Percentiles rank a stretch among this genome's conserved stretches.
Evolutionary conservation across 2,797 vertebrate genomes (phyloP).

Genomic region (Loris lydekkerianus): DNA sequence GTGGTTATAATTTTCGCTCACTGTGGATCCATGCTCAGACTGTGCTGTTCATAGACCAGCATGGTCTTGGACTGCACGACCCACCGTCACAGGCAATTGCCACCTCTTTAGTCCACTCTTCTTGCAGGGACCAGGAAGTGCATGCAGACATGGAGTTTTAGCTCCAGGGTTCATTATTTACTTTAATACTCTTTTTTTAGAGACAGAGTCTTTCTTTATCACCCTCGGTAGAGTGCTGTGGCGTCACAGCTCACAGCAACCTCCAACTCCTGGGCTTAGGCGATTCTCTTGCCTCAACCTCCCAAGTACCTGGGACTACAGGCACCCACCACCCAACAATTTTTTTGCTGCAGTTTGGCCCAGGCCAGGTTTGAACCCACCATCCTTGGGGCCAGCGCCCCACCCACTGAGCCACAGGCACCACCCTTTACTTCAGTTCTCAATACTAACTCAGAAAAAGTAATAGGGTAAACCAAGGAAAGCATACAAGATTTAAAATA

Average conservation of each 20-base stretch:
- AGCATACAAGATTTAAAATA: background rate
- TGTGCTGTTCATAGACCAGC: background rate
- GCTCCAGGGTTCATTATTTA: background rate
- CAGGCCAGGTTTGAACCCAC: too few species aligned
- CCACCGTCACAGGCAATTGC: background rate
- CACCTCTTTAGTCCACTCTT: background rate
- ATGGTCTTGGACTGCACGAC: background rate
- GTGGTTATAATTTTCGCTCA: background rate
- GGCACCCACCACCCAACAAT: too few species aligned
- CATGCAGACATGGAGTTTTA: background rate
- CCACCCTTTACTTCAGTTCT: background rate
- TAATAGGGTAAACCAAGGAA: background rate
- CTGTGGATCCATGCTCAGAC: background rate
- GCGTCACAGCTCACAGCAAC: too few species aligned
- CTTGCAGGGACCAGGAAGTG: background rate
- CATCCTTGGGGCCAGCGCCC: too few species aligned
- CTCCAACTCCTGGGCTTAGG: too few species aligned
- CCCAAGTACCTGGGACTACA: too few species aligned
- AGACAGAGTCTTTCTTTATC: too few species aligned
- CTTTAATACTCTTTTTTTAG: background rate
- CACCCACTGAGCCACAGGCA: too few species aligned
- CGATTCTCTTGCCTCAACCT: too few species aligned
- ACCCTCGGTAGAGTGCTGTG: too few species aligned
- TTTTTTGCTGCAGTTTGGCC: too few species aligned
- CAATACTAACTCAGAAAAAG: background rate